A percentile compares a stretch with the other conserved stretches of the same genome.
Evolutionary conservation across 2,888 invertebrate species (phyloP).

Genomic region (Ptilodon capucinus): DNA sequence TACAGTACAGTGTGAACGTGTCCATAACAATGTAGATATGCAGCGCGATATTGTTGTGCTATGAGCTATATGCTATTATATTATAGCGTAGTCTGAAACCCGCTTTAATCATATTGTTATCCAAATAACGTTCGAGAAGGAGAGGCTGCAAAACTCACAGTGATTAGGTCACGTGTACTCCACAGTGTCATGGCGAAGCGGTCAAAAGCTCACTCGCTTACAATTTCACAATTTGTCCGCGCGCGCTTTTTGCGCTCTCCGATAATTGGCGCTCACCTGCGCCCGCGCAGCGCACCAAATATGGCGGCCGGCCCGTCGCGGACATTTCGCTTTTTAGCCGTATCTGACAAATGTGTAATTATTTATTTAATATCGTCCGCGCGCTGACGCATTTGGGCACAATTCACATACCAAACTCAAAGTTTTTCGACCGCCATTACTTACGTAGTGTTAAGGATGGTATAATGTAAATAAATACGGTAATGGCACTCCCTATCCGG

Average conservation of each 20-base stretch:
- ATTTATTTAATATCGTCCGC: conserved; percentile 78
- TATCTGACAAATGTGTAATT: conserved; percentile 83
- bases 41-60: too few relatives aligned
- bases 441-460: conserved; percentile 48
- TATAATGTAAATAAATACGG: conserved; percentile 49
- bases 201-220: conserved; percentile 44
- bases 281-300: conserved; percentile 59
- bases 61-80: too few relatives aligned
- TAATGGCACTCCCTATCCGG: conserved; percentile 38
- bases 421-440: conserved; percentile 58
- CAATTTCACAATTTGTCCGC: conserved; percentile 81
- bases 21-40: too few relatives aligned
- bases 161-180: conserved; percentile 28
- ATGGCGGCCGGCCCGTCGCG: conserved; percentile 61
- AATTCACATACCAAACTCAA: conserved; percentile 68
- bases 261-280: conserved; percentile 79
- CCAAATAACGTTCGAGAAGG: conserved; percentile 13
- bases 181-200: conserved; percentile 32
- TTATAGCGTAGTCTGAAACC: too few relatives aligned
- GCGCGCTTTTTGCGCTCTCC: conserved; percentile 70
- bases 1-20: too few relatives aligned
- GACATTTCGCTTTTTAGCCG: conserved; percentile 74
- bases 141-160: too few relatives aligned
- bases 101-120: neutral
- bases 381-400: conserved; percentile 68